These are phyloP conservation scores for Eumeta japonica DNA, from an alignment of 1,140 invertebrate genomes.

Conservation along the genomic window DNA sequence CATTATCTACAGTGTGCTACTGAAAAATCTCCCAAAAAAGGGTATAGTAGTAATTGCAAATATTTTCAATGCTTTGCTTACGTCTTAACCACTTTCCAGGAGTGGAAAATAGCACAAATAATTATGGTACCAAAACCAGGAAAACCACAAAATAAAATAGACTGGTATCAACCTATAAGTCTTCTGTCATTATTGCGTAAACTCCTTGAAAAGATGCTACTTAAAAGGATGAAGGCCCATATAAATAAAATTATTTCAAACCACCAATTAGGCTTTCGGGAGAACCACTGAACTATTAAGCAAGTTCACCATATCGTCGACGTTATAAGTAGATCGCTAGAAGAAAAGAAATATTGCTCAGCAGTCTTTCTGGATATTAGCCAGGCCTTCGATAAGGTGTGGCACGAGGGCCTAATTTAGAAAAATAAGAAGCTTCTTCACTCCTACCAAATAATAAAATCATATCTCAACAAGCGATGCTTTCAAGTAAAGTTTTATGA, in stretches of 20 bases:
- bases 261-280: slow-evolving; percentile 29
- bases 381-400: too few relatives aligned
- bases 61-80: too few relatives aligned
- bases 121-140: too few relatives aligned
- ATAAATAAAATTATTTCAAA: too few relatives aligned
- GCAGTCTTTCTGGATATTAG: slow-evolving; percentile 25
- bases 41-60: too few relatives aligned
- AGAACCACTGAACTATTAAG: slow-evolving; percentile 21
- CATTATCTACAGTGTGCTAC: too few relatives aligned
- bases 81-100: slow-evolving; percentile 13
- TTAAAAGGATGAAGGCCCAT: slow-evolving; percentile 22
- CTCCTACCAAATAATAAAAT: slow-evolving; percentile 6
- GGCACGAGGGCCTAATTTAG: too few relatives aligned
- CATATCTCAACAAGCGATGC: slow-evolving; percentile 7
- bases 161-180: slow-evolving; percentile 29
- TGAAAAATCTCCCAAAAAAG: too few relatives aligned
- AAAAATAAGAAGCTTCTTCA: slow-evolving; percentile 22
- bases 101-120: slow-evolving; percentile 35
- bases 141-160: too few relatives aligned
- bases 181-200: slow-evolving; percentile 26
- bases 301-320: slow-evolving; percentile 18
- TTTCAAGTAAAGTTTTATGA: slow-evolving; percentile 8
- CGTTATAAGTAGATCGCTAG: slow-evolving; percentile 13
- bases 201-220: too few relatives aligned
- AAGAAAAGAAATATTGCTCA: slow-evolving; percentile 24